A percentile compares a stretch with the other conserved stretches of the same genome.
Conservation (phyloP, 2,888 invertebrate genomes). For the Zaprionus obscuricornis region DNA sequence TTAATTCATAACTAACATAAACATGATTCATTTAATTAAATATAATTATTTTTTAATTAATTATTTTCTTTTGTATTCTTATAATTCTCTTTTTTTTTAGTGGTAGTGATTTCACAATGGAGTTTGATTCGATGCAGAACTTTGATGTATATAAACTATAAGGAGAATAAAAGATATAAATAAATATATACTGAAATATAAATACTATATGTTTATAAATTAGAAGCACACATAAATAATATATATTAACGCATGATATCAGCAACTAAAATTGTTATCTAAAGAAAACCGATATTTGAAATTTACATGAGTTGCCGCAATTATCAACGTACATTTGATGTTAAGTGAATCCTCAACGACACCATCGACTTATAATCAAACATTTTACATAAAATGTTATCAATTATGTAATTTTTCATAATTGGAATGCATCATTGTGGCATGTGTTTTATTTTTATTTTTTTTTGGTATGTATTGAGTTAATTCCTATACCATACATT, state of each 20-base stretch:
- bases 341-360: constrained; percentile 38
- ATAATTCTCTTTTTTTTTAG: constrained; percentile 50
- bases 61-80: constrained; percentile 40
- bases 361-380: constrained; percentile 31
- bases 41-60: constrained; percentile 41
- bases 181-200: constrained; percentile 5
- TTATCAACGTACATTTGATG: constrained; percentile 56
- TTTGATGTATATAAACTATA: constrained; percentile 63
- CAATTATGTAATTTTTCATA: constrained; percentile 43
- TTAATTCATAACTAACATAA: background rate
- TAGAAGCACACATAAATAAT: constrained; percentile 27
- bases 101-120: constrained; percentile 72
- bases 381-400: constrained; percentile 26
- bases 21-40: constrained; percentile 4
- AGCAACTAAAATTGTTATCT: constrained; percentile 32
- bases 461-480: constrained; percentile 65
- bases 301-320: constrained; percentile 45
- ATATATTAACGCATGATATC: constrained; percentile 31
- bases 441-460: constrained; percentile 66
- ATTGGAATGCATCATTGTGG: constrained; percentile 61
- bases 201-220: constrained; percentile 5
- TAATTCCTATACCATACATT: constrained; percentile 2
- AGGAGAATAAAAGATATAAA: constrained; percentile 11
- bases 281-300: constrained; percentile 33
- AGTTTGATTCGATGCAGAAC: constrained; percentile 70